phyloP scores from a whole-genome alignment of 2,797 vertebrate species.

The Sebastes hubbsi region DNA sequence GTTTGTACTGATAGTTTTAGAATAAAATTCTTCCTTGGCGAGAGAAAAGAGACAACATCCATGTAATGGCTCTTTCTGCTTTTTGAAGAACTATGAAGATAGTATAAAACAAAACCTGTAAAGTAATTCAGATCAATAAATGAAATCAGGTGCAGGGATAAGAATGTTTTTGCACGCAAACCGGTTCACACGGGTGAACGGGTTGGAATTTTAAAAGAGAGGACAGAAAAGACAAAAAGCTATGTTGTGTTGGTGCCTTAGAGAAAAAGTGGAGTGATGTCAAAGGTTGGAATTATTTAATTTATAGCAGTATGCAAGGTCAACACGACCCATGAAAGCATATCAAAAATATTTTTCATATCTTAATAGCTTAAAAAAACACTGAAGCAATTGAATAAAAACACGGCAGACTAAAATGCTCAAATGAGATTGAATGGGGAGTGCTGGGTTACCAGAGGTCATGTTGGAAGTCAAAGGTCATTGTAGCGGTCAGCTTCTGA shows the following conservation, averaged over 20 bases:
- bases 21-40: background rate
- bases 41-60: constrained; percentile 4
- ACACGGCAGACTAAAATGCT: background rate
- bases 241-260: background rate
- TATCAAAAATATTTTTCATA: background rate
- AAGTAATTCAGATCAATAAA: constrained; percentile 12
- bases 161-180: background rate
- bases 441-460: constrained; percentile 28
- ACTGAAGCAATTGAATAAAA: constrained; percentile 1
- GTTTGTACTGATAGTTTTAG: background rate
- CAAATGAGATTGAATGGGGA: constrained; percentile 3
- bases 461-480: constrained; percentile 46
- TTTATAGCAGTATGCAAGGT: background rate
- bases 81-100: background rate
- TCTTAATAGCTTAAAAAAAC: background rate
- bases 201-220: background rate
- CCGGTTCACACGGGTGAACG: background rate
- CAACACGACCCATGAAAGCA: background rate
- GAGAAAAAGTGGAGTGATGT: background rate
- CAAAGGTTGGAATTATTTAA: background rate
- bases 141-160: constrained; percentile 11
- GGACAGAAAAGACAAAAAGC: background rate
- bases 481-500: constrained; percentile 15
- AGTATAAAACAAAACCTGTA: constrained; percentile 2
- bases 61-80: background rate